phyloP scores from a whole-genome alignment of 2,888 invertebrate genomes.

The Neelides folsomi region DNA sequence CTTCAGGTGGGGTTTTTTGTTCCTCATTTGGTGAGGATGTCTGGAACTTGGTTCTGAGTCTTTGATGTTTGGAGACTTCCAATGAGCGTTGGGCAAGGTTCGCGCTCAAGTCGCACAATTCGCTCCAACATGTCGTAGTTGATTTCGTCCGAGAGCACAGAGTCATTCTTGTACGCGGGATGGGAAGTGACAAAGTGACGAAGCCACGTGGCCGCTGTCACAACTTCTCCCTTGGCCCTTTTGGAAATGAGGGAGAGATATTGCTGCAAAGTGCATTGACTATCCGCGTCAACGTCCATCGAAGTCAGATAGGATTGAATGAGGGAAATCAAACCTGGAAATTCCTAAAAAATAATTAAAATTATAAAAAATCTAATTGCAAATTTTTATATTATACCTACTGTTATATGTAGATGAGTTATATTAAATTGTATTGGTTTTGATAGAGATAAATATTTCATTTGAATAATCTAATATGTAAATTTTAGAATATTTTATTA shows the following conservation, averaged over 20 bases:
- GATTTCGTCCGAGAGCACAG: slow-evolving; percentile 70
- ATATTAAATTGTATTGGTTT: background rate
- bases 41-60: slow-evolving; percentile 71
- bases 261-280: slow-evolving; percentile 90
- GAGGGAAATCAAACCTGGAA: slow-evolving; percentile 87
- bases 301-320: slow-evolving; percentile 86
- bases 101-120: slow-evolving; percentile 21
- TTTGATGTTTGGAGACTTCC: slow-evolving; percentile 61
- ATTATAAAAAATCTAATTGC: too few species aligned
- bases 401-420: too few species aligned
- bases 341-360: slow-evolving; percentile 40
- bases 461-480: background rate
- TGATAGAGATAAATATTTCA: background rate
- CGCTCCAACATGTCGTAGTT: slow-evolving; percentile 68
- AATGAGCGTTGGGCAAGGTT: slow-evolving; percentile 58
- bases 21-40: slow-evolving; percentile 26
- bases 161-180: slow-evolving; percentile 81
- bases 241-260: slow-evolving; percentile 84
- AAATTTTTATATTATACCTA: background rate
- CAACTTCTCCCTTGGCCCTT: slow-evolving; percentile 72
- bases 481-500: too few species aligned
- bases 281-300: slow-evolving; percentile 96
- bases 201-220: slow-evolving; percentile 91
- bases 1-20: background rate
- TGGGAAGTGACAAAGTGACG: slow-evolving; percentile 76